A percentile compares a stretch with the other conserved stretches of the same genome.
These are phyloP conservation scores for Thumatha senex DNA, from an alignment of 2,888 invertebrate genomes.

Conservation along the genomic window DNA sequence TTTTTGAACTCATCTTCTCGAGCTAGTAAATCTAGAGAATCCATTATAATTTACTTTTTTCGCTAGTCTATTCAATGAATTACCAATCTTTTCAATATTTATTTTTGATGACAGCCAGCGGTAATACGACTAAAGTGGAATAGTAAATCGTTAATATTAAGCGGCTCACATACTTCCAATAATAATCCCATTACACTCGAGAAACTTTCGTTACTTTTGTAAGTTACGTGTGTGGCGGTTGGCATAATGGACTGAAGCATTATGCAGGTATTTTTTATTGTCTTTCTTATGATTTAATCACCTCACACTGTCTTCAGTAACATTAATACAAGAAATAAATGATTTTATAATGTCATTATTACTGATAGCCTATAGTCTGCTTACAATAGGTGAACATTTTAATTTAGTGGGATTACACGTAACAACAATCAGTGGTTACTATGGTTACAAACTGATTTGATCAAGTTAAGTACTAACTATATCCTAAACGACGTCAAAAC, in stretches of 20 bases:
- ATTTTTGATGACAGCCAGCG: too few relatives aligned
- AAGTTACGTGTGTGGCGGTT: too few relatives aligned
- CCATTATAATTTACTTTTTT: slow-evolving; percentile 47
- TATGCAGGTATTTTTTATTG: too few relatives aligned
- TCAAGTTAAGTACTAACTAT: slow-evolving; percentile 28
- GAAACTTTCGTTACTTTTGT: too few relatives aligned
- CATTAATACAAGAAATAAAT: too few relatives aligned
- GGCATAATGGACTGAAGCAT: too few relatives aligned
- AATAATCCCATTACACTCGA: too few relatives aligned
- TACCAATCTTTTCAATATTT: neutral
- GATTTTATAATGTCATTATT: neutral
- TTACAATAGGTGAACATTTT: slow-evolving; percentile 7
- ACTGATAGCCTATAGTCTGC: neutral
- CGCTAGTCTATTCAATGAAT: neutral
- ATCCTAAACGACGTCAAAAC: slow-evolving; percentile 13
- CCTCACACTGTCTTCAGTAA: too few relatives aligned
- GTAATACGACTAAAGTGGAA: too few relatives aligned
- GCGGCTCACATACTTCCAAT: too few relatives aligned
- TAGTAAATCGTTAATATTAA: too few relatives aligned
- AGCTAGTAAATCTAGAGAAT: slow-evolving; percentile 65
- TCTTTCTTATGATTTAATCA: too few relatives aligned
- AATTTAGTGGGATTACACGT: slow-evolving; percentile 34
- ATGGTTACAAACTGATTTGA: slow-evolving; percentile 46
- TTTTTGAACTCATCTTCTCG: slow-evolving; percentile 76
- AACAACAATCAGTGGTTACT: slow-evolving; percentile 47